Conservation (phyloP, 2,888 invertebrate species). For the Choreutis nemorana region DNA sequence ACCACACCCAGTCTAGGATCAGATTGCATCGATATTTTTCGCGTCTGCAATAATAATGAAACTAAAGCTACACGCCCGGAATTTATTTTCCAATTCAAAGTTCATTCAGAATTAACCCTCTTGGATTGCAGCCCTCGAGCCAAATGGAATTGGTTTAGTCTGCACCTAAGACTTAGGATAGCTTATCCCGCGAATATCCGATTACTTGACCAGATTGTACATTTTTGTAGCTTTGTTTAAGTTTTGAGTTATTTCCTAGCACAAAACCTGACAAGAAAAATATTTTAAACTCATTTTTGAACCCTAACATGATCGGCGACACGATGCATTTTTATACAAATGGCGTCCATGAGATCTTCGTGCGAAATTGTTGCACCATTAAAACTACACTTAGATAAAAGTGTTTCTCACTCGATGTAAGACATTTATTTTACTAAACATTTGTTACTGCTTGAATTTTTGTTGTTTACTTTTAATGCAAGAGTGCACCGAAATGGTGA, state of each 20-base stretch:
- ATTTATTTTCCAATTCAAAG: conserved; percentile 48
- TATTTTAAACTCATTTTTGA: no score
- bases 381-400: conserved; percentile 31
- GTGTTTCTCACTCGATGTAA: conserved; percentile 13
- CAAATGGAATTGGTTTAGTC: conserved; percentile 43
- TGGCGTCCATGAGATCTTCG: conserved; percentile 27
- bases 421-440: no score
- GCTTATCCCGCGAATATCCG: conserved; percentile 17
- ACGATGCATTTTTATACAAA: conserved; percentile 22
- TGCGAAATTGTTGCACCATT: conserved; percentile 39
- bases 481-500: no score
- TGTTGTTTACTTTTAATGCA: no score
- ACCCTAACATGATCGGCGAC: no score
- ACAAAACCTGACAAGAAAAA: conserved; percentile 9
- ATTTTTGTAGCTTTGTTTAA: background rate
- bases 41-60: conserved; percentile 28
- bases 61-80: conserved; percentile 30
- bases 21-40: conserved; percentile 16
- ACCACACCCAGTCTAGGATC: no score
- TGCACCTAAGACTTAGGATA: conserved; percentile 25
- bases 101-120: conserved; percentile 42
- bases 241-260: background rate
- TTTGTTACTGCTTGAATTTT: no score
- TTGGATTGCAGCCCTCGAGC: conserved; percentile 27
- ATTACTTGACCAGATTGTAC: conserved; percentile 14